Conservation (phyloP, 2,113 vertebrate genomes). For the Macheiramphus alcinus region DNA sequence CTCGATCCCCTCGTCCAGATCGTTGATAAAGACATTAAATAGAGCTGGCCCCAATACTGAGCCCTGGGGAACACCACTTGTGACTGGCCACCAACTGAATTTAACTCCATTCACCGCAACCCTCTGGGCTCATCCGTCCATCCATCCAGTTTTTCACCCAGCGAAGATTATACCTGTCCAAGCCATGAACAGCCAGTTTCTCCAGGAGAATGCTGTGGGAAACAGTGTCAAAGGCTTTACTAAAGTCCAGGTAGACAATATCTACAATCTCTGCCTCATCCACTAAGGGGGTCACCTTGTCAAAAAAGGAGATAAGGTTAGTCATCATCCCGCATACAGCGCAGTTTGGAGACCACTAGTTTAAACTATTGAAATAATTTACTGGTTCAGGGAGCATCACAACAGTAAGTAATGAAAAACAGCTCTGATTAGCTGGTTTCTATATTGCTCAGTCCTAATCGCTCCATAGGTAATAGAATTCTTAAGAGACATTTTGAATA, state of each 20-base stretch:
- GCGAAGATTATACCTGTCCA: fast-evolving
- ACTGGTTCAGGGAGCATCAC: background rate
- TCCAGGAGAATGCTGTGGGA: background rate
- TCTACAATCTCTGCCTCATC: background rate
- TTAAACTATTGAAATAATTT: background rate
- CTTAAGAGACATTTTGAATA: background rate
- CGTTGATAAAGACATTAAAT: background rate
- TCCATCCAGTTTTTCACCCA: background rate
- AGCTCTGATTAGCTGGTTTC: background rate
- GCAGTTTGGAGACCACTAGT: background rate
- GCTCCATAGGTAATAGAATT: background rate
- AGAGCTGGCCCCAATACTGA: background rate
- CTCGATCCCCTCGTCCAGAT: fast-evolving
- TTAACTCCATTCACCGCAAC: background rate
- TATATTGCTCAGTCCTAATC: background rate
- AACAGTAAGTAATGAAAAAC: background rate
- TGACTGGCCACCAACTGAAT: fast-evolving
- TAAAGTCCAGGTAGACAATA: background rate
- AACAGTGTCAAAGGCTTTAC: background rate
- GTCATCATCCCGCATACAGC: background rate
- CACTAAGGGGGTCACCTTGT: background rate
- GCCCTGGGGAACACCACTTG: background rate
- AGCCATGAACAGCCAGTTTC: background rate
- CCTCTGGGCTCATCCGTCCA: fast-evolving
- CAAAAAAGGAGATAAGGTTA: background rate